Percentiles rank a stretch among this genome's conserved stretches.
phyloP scores from a whole-genome alignment of 2,113 vertebrate species.

The Mixornis gularis region DNA sequence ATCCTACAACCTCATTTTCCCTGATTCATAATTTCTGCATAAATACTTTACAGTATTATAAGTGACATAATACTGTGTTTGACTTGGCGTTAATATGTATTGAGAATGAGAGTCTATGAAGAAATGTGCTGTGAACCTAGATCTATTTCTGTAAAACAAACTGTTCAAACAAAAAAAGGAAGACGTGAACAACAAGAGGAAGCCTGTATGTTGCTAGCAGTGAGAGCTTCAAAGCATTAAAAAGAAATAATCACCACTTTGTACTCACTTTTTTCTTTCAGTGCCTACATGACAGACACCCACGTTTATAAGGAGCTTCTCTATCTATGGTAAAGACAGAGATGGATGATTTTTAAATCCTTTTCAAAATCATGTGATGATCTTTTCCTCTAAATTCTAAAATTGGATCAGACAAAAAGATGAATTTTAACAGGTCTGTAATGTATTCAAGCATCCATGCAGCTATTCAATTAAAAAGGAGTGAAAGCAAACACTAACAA shows the following conservation, averaged over 20 bases:
- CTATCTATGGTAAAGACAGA: background rate
- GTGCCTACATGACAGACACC: background rate
- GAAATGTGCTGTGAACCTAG: background rate
- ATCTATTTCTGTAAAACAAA: slow-evolving; percentile 5
- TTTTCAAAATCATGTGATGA: background rate
- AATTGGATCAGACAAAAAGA: background rate
- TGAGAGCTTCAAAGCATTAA: slow-evolving; percentile 13
- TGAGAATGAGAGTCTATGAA: background rate
- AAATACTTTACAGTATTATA: background rate
- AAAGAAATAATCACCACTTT: slow-evolving; percentile 24
- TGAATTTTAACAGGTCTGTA: background rate
- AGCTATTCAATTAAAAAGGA: background rate
- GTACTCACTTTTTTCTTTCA: background rate
- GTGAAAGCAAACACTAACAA: background rate
- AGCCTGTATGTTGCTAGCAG: background rate
- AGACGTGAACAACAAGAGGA: background rate
- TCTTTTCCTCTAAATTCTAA: background rate
- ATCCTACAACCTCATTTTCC: background rate
- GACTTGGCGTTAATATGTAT: background rate
- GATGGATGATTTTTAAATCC: background rate
- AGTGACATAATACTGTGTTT: background rate
- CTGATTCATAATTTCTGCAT: background rate
- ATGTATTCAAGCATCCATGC: background rate
- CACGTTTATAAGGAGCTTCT: background rate
- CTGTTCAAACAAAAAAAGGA: background rate